Conservation (phyloP, 2,113 vertebrate species). For the Nannobrachium achirus region DNA sequence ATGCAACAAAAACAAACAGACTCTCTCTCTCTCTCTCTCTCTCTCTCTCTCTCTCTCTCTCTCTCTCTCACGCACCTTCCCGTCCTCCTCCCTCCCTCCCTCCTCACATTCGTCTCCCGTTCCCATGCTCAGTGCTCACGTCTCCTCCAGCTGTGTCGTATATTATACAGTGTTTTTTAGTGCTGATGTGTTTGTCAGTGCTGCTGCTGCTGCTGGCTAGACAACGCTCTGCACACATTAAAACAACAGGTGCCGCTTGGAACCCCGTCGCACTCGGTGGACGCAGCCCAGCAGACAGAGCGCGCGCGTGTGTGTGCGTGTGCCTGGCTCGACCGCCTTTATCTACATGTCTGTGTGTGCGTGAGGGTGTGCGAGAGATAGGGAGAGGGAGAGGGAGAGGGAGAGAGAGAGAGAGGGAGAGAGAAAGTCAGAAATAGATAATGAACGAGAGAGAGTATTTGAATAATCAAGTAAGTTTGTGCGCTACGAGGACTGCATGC, state of each 20-base stretch:
- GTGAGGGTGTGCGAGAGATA: constrained; percentile 3
- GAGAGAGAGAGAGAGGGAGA: not conserved
- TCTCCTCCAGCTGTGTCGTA: constrained; percentile 22
- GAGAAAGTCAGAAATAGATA: not conserved
- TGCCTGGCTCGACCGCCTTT: not conserved
- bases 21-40: no score
- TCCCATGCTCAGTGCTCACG: constrained; percentile 10
- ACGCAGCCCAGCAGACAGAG: not conserved
- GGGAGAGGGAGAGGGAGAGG: not conserved
- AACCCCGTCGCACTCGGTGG: not conserved
- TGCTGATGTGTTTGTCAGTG: constrained; percentile 13
- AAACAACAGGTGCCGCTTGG: constrained; percentile 35
- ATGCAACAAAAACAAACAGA: no score
- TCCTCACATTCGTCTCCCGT: not conserved
- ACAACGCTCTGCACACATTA: constrained; percentile 20
- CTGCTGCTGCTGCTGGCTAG: not conserved
- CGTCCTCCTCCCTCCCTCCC: no score
- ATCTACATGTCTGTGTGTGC: not conserved
- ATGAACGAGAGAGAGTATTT: not conserved
- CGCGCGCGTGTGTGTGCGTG: constrained; percentile 2
- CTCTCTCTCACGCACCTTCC: no score
- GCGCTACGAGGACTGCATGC: constrained; percentile 2
- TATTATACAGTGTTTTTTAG: not conserved
- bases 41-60: no score
- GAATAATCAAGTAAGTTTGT: not conserved